A percentile compares a stretch with the other conserved stretches of the same genome.
These are phyloP conservation scores for Chirona hameri DNA, from an alignment of 2,888 invertebrate species.

Conservation along the genomic window DNA sequence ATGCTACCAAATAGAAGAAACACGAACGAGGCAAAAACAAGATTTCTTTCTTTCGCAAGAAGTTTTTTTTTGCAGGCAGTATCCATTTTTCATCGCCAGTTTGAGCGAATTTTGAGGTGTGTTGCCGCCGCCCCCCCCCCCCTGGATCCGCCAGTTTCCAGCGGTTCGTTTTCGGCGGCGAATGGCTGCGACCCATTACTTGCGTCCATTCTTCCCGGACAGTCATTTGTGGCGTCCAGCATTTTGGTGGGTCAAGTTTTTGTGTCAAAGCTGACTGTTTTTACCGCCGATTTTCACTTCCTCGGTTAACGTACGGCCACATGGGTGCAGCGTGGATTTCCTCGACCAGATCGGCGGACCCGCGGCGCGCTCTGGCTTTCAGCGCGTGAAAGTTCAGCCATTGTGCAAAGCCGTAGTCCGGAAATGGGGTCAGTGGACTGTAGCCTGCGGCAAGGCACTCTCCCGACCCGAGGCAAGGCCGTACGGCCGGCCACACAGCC, in stretches of 20 bases:
- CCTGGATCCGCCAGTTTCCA: too few species aligned
- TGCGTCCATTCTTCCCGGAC: too few species aligned
- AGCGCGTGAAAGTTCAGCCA: slow-evolving; percentile 5
- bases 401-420: slow-evolving; percentile 26
- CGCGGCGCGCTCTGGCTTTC: neutral
- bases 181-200: too few species aligned
- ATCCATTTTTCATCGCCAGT: too few species aligned
- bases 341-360: neutral
- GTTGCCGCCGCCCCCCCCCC: too few species aligned
- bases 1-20: too few species aligned
- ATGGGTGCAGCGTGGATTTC: neutral
- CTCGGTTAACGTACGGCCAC: slow-evolving; percentile 22
- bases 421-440: slow-evolving; percentile 26
- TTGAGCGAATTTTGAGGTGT: too few species aligned
- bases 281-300: slow-evolving; percentile 26
- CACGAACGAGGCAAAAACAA: too few species aligned
- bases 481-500: neutral
- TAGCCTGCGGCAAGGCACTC: slow-evolving; percentile 26
- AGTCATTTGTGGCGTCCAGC: neutral
- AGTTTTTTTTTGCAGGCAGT: too few species aligned
- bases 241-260: neutral
- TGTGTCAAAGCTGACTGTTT: neutral
- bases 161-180: too few species aligned
- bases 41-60: too few species aligned
- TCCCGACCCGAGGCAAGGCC: slow-evolving; percentile 24